Percentiles rank a stretch among this genome's conserved stretches.
Evolutionary conservation across 35 echinoderm and acorn worm genomes (phyloP).

Genomic region (Apostichopus japonicus): DNA sequence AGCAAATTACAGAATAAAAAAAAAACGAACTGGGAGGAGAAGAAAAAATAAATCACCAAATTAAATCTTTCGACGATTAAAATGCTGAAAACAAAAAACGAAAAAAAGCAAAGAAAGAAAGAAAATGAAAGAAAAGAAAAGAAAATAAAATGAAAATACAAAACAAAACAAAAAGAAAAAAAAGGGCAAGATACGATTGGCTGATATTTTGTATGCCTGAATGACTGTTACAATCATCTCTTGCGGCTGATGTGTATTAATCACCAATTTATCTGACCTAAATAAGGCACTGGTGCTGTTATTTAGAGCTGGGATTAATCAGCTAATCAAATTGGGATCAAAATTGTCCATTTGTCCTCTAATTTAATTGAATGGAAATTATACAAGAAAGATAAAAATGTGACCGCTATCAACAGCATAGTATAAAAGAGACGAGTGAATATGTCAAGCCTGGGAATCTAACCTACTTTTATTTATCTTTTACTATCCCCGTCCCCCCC

Average conservation of each 20-base stretch:
- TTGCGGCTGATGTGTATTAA: constrained; percentile 36
- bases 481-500: neutral
- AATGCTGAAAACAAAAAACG: constrained; percentile 4
- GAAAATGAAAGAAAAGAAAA: neutral
- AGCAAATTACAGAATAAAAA: neutral
- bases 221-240: constrained; percentile 11
- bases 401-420: neutral
- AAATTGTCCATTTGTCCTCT: constrained; percentile 47
- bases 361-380: constrained; percentile 41
- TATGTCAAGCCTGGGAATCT: neutral
- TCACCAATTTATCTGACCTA: constrained; percentile 50
- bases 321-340: constrained; percentile 56
- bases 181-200: constrained; percentile 10
- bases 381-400: neutral
- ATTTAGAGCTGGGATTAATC: constrained; percentile 33
- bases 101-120: neutral
- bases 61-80: constrained; percentile 56
- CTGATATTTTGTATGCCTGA: constrained; percentile 39
- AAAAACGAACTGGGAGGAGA: too few relatives aligned
- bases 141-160: neutral
- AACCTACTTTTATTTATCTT: neutral
- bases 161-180: constrained; percentile 18
- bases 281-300: constrained; percentile 6
- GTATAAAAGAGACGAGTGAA: neutral
- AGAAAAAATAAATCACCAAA: constrained; percentile 36